Evolutionary conservation across 2,888 invertebrate genomes (phyloP), one percentile per base, ranked within the genome.

Genomic region (Parasteatoda lunata): DNA sequence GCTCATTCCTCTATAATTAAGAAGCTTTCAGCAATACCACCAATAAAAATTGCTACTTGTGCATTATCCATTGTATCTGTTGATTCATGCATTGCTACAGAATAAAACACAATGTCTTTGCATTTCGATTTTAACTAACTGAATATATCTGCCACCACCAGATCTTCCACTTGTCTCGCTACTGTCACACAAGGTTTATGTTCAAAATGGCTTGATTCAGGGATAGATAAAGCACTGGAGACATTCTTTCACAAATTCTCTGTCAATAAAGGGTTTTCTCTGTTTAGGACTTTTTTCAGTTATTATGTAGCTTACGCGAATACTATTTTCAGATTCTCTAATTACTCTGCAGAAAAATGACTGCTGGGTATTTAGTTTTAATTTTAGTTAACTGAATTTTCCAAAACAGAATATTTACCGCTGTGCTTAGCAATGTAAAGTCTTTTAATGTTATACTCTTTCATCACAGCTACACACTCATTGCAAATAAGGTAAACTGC

Each of bases 11-110:
- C 8, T 54, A 54, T 5, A 54, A 54, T 54, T 54, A 13, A 54
- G 54, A 4, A 54, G 13, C 9, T 13, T 11, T 13, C 13, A 54
- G 8, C 13, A 68, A 68, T 13, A 13, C n/a, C 68, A 68, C n/a
- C 9, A 54, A 54, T 11, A 13, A 54, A 54, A 54, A 11, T 54
- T 8, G 47, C n/a, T 72, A 30, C 49, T 72, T 48, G 51, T 72
- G n/a, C 6, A 51, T 3, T 72, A 15, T 72, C 51, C 30, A n/a
- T 72, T 51, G 72, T 7, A 15, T 72, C 51, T 49, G 51, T 72
- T 51, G 51, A 72, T 72, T 72, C 72, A 49, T 72, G n/a, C 72
- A 72, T 69, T 5, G 69, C 9, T 49, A 8, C 72, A 52, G 72
- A 3, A 72, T 72, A 49, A 72, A 72, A 72, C n/a, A 0, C 51